phyloP scores from a whole-genome alignment of 2,113 vertebrate genomes.

The Equus quagga region DNA sequence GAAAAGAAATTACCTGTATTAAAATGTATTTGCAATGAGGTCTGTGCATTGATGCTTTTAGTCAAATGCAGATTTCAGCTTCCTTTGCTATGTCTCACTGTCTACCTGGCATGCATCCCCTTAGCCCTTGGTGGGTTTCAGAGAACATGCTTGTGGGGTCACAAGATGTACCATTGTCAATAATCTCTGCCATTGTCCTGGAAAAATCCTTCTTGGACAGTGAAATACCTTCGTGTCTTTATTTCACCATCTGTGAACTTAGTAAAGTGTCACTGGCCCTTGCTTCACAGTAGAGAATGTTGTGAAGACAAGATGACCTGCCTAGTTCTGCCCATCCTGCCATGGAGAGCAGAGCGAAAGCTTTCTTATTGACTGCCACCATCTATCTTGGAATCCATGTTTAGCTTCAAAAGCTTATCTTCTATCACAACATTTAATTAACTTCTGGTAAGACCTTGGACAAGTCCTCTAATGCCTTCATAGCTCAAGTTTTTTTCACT shows the following conservation, averaged over 20 bases:
- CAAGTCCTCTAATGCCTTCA: background rate
- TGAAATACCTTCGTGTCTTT: background rate
- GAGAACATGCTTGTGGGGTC: background rate
- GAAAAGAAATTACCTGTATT: slow-evolving; percentile 63
- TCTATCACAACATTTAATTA: background rate
- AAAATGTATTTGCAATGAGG: background rate
- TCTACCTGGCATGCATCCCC: background rate
- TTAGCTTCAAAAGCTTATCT: background rate
- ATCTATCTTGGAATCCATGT: background rate
- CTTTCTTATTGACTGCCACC: background rate
- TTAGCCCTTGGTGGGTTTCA: background rate
- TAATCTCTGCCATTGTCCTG: background rate
- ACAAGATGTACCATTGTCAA: background rate
- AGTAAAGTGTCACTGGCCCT: background rate
- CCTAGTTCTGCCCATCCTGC: background rate
- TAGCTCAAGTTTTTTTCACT: background rate
- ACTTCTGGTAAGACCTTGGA: background rate
- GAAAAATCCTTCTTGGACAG: background rate
- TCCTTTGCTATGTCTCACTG: background rate
- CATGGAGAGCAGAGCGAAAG: background rate
- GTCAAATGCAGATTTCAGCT: background rate
- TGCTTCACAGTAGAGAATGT: background rate
- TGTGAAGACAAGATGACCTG: background rate
- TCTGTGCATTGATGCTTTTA: background rate
- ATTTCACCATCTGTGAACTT: background rate